phyloP scores from a whole-genome alignment of 2,888 invertebrate genomes.

The Tipula unca region DNA sequence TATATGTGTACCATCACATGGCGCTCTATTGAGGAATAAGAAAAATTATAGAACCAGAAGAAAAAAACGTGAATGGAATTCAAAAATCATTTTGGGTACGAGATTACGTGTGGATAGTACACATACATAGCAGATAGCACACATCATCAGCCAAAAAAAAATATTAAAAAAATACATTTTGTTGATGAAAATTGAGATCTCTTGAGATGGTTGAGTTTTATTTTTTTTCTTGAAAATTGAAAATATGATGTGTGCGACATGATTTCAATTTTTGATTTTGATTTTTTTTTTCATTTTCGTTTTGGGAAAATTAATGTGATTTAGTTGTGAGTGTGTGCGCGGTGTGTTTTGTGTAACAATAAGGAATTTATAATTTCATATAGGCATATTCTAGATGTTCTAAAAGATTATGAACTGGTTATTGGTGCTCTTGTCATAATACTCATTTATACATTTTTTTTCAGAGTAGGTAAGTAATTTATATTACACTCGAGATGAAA shows the following conservation, averaged over 20 bases:
- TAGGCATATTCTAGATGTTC: too few relatives aligned
- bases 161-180: neutral
- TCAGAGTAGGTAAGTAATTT: too few relatives aligned
- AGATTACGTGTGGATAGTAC: neutral
- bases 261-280: conserved; percentile 14
- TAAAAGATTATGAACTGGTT: too few relatives aligned
- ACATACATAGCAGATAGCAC: neutral
- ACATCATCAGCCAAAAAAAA: neutral
- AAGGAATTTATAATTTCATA: neutral
- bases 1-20: neutral
- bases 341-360: neutral
- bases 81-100: neutral
- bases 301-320: neutral
- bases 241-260: conserved; percentile 8
- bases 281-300: too few relatives aligned
- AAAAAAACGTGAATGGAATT: neutral
- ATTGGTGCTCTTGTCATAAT: too few relatives aligned
- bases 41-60: neutral
- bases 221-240: neutral
- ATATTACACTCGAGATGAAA: too few relatives aligned
- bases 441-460: too few relatives aligned
- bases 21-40: neutral
- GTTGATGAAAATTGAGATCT: neutral
- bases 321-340: neutral
- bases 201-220: neutral